A percentile compares a stretch with the other conserved stretches of the same genome.
These are phyloP conservation scores for Rhopalosiphum padi DNA, from an alignment of 1,140 invertebrate genomes.

Conservation along the genomic window DNA sequence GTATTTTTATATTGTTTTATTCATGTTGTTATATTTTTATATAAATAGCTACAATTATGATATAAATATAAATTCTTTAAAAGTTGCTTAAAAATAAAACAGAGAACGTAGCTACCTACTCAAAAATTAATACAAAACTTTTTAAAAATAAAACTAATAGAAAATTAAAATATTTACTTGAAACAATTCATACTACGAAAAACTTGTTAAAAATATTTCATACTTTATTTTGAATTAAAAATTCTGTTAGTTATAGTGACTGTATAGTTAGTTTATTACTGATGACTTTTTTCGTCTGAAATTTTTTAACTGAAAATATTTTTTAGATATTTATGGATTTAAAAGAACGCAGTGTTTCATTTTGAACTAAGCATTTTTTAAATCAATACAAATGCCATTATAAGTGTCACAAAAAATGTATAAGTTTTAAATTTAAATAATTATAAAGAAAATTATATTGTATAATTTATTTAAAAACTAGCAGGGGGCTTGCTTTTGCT, in stretches of 20 bases:
- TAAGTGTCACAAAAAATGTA: neutral
- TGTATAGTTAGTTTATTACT: neutral
- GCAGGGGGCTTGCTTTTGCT: neutral
- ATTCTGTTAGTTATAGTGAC: neutral
- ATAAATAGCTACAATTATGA: neutral
- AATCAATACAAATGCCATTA: neutral
- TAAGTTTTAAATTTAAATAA: conserved; percentile 14
- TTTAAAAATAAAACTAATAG: too few species aligned
- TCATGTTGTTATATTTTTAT: neutral
- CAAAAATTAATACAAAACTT: neutral
- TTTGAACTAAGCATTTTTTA: neutral
- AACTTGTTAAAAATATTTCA: neutral
- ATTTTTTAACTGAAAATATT: neutral
- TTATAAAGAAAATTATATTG: neutral
- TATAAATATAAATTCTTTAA: neutral
- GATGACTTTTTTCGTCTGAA: neutral
- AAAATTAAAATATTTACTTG: neutral
- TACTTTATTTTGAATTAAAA: neutral
- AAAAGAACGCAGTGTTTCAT: neutral
- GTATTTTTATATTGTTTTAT: neutral
- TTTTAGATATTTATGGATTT: neutral
- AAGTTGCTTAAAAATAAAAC: neutral
- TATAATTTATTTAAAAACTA: neutral
- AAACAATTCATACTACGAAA: neutral
- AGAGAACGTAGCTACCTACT: neutral